Percentiles rank a stretch among this genome's conserved stretches.
phyloP scores from a whole-genome alignment of 2,888 invertebrate genomes.

The Shargacucullia verbasci region DNA sequence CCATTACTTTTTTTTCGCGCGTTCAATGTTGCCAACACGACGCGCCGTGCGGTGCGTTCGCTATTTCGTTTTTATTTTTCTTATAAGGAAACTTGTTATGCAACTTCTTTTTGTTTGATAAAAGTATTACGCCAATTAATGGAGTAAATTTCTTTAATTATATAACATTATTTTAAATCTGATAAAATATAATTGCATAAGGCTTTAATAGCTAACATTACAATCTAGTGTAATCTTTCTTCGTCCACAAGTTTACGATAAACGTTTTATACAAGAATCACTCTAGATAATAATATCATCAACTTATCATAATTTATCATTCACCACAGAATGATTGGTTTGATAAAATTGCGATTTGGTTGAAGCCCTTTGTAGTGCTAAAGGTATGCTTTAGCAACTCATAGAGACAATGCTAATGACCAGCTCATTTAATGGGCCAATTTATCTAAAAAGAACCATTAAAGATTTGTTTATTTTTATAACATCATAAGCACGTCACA shows the following conservation, averaged over 20 bases:
- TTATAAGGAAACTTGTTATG: slow-evolving; percentile 78
- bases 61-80: slow-evolving; percentile 77
- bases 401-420: slow-evolving; percentile 1
- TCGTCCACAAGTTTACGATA: slow-evolving; percentile 44
- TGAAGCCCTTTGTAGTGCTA: slow-evolving; percentile 2
- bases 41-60: slow-evolving; percentile 76
- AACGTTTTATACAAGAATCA: slow-evolving; percentile 43
- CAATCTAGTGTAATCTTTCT: slow-evolving; percentile 54
- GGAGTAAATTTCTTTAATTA: slow-evolving; percentile 54
- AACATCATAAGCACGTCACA: slow-evolving; percentile 20
- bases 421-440: slow-evolving; percentile 3
- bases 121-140: slow-evolving; percentile 53
- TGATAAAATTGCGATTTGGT: slow-evolving; percentile 25
- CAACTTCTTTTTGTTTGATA: slow-evolving; percentile 70
- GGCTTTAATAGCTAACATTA: slow-evolving; percentile 34
- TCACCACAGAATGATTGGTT: slow-evolving; percentile 24
- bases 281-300: slow-evolving; percentile 51
- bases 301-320: slow-evolving; percentile 45
- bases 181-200: slow-evolving; percentile 43
- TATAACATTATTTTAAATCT: slow-evolving; percentile 34
- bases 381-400: background rate
- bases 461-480: slow-evolving; percentile 27
- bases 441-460: slow-evolving; percentile 18
- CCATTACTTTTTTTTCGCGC: slow-evolving; percentile 87
- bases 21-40: slow-evolving; percentile 86